phyloP scores from a whole-genome alignment of 2,113 vertebrate species.

The Hippocampus guttulatus region DNA sequence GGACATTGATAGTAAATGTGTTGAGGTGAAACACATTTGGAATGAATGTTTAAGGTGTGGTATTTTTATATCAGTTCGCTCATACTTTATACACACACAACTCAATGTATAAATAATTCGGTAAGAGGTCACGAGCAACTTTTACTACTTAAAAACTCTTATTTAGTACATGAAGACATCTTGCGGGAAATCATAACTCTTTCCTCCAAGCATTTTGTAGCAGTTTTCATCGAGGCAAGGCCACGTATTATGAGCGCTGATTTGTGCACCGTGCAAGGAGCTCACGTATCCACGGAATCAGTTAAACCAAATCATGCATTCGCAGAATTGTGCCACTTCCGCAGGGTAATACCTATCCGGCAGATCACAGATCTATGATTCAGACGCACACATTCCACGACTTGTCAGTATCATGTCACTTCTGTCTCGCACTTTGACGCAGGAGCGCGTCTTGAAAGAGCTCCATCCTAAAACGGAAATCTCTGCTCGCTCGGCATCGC shows the following conservation, averaged over 20 bases:
- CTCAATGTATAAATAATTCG: not conserved
- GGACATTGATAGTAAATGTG: not conserved
- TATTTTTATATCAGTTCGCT: not conserved
- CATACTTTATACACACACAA: not conserved
- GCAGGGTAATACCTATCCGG: not conserved
- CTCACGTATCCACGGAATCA: not conserved
- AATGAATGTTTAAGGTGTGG: not conserved
- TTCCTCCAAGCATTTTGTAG: too few species aligned
- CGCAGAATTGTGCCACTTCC: not conserved
- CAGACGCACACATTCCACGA: not conserved
- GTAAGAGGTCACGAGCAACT: too few species aligned
- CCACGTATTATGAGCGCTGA: not conserved
- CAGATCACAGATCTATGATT: not conserved
- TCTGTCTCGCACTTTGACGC: constrained; percentile 4
- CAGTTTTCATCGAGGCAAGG: too few species aligned
- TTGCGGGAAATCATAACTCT: too few species aligned
- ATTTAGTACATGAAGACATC: too few species aligned
- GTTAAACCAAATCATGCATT: not conserved
- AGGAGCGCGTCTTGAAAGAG: constrained; percentile 22
- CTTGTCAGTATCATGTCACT: constrained; percentile 5
- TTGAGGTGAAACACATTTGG: too few species aligned
- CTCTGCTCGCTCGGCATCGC: not conserved
- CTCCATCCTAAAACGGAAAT: constrained; percentile 13
- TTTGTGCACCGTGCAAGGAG: not conserved
- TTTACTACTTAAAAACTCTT: too few species aligned